Evolutionary conservation across 2,888 invertebrate genomes (phyloP).

Genomic region (Troilus luridus): DNA sequence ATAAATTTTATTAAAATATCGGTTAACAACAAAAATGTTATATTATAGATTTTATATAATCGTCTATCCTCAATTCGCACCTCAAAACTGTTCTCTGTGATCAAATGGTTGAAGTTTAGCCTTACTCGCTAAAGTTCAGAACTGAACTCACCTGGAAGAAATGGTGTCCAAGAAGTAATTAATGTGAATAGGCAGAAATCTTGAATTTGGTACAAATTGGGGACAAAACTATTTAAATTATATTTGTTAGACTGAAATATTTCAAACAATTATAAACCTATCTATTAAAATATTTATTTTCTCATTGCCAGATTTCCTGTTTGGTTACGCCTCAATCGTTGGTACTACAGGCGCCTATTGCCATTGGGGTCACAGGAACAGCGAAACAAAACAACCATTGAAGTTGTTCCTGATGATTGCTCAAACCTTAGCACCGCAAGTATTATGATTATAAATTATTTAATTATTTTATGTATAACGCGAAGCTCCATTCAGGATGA

Average conservation of each 20-base stretch:
- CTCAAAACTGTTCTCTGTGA: background rate
- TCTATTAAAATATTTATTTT: background rate
- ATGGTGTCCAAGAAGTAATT: background rate
- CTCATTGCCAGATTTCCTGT: background rate
- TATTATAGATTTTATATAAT: too few relatives aligned
- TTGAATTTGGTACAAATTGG: too few relatives aligned
- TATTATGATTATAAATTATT: conserved; percentile 68
- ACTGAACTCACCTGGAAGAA: background rate
- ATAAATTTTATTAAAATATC: too few relatives aligned
- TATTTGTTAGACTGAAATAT: too few relatives aligned
- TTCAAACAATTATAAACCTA: background rate
- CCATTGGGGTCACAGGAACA: conserved; percentile 82
- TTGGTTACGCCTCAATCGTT: conserved; percentile 55
- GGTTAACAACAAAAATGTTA: too few relatives aligned
- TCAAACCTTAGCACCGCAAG: conserved; percentile 85
- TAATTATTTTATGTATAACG: background rate
- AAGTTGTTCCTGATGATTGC: conserved; percentile 75
- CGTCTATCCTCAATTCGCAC: too few relatives aligned
- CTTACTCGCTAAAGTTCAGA: background rate
- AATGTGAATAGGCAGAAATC: background rate
- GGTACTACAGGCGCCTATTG: conserved; percentile 82
- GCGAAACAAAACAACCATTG: conserved; percentile 80
- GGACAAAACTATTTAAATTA: too few relatives aligned
- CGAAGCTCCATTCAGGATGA: too few relatives aligned
- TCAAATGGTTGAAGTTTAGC: background rate